Evolutionary conservation across 2,113 vertebrate species (phyloP), one percentile per base, ranked within the genome.

Genomic region (Rhagologus leucostigma): DNA sequence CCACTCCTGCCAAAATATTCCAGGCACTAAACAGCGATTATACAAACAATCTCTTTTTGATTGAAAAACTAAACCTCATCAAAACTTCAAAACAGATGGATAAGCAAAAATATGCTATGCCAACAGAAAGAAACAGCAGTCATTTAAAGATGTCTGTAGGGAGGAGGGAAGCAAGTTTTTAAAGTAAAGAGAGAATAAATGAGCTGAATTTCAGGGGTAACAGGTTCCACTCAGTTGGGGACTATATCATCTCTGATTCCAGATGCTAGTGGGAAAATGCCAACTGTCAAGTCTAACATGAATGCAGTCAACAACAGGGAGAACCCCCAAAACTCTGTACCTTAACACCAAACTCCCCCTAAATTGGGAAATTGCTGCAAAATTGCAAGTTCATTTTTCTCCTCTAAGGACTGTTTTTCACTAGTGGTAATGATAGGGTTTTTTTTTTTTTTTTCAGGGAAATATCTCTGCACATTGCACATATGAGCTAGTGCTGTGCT

Each of bases 81-180:
- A 95, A 87, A 95, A 95, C 93, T 95, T 95, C 86, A 92, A 94
- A 95, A 94, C 95, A 97, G 94, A 97, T 91, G 94, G 95, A 91
- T 92, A 94, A 95, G 84, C 64, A 92, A 94, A 94, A 95, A 96
- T 68, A 92, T 84, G 89, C 83, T 84, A 89, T 86, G 89, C 83
- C 95, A 96, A 95, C 86, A 95, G 64, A 95, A 92, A 95, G 84
- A 92, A 95, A 94, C 73, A 94, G 57, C 69, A 79, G 41, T 94
- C 69, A 84, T 52, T 93, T 92, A 87, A 87, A 91, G 86, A 96
- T 60, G 76, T 92, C 83, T 93, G 42, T 63, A 81, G 91, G 81
- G 89, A 92, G 68, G 59, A 92, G 60, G 67, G 59, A 83, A 77
- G 76, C 0, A 0, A 89, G 69, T 44, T 97, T 86, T 84, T 84